Evolutionary conservation across 2,113 vertebrate species (phyloP).

Genomic region (Poecile atricapillus): DNA sequence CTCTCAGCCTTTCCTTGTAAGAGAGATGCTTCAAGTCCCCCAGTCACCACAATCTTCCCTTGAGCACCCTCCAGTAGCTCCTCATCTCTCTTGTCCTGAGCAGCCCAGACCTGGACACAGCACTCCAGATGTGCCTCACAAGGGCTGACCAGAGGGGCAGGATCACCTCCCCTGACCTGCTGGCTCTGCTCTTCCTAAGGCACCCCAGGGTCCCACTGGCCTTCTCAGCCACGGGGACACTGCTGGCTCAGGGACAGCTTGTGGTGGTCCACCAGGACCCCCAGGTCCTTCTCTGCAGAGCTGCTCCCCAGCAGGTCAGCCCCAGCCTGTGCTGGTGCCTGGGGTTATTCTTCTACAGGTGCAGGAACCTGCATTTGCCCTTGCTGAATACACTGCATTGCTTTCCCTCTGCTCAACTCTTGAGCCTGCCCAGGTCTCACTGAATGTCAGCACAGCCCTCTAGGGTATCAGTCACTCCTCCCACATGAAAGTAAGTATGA

Average conservation of each 20-base stretch:
- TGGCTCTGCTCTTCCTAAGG: background rate
- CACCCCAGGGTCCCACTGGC: background rate
- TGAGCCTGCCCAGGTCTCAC: background rate
- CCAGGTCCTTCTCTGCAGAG: background rate
- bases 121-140: background rate
- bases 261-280: background rate
- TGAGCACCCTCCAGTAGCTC: background rate
- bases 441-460: background rate
- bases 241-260: background rate
- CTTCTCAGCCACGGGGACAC: fast-evolving
- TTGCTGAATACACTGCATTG: background rate
- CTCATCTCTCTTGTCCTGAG: fast-evolving
- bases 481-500: background rate
- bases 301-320: background rate
- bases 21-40: background rate
- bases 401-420: background rate
- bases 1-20: background rate
- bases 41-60: fast-evolving
- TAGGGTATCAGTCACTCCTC: background rate
- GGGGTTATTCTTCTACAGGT: fast-evolving
- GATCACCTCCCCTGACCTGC: background rate
- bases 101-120: background rate
- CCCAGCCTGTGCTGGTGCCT: background rate
- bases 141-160: background rate
- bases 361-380: background rate